Percentiles rank a stretch among this genome's conserved stretches.
Conservation (phyloP, 1,140 invertebrate species). For the Helicoverpa zea region DNA sequence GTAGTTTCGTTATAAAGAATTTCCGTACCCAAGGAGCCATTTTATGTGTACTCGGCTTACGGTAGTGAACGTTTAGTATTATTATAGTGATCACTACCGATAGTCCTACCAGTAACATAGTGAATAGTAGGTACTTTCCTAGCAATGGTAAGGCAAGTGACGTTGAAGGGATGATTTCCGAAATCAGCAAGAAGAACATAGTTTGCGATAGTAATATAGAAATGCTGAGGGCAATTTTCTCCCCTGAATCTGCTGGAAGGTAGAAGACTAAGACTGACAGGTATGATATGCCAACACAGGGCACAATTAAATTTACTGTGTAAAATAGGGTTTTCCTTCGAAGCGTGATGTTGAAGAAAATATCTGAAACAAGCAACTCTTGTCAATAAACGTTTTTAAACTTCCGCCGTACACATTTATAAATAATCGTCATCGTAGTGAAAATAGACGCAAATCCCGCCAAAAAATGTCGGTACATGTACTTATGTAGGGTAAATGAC, state of each 20-base stretch:
- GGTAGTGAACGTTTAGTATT: conserved; percentile 99
- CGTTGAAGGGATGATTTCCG: conserved; percentile 99
- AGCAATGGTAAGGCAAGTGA: conserved; percentile 98
- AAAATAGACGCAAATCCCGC: too few species aligned
- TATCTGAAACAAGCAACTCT: conserved; percentile 89
- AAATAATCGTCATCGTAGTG: too few species aligned
- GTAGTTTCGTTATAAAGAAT: conserved; percentile 95
- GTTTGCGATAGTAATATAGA: conserved; percentile 99
- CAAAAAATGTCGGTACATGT: too few species aligned
- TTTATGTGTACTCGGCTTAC: conserved; percentile 99
- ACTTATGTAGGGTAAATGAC: neutral
- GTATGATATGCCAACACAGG: conserved; percentile 97
- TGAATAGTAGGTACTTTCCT: conserved; percentile 99
- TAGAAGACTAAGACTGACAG: conserved; percentile 98
- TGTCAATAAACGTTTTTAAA: neutral
- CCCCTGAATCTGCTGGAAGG: conserved; percentile 98
- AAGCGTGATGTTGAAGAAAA: conserved; percentile 99
- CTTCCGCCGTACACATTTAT: too few species aligned
- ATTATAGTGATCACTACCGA: conserved; percentile 99
- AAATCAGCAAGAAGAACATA: conserved; percentile 99
- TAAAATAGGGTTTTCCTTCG: conserved; percentile 98
- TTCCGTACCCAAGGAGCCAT: conserved; percentile 97
- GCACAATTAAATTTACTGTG: conserved; percentile 98
- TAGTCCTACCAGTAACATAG: conserved; percentile 98
- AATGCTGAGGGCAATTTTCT: conserved; percentile 99